Conservation (phyloP, 2,113 vertebrate genomes). For the Recurvirostra avosetta region DNA sequence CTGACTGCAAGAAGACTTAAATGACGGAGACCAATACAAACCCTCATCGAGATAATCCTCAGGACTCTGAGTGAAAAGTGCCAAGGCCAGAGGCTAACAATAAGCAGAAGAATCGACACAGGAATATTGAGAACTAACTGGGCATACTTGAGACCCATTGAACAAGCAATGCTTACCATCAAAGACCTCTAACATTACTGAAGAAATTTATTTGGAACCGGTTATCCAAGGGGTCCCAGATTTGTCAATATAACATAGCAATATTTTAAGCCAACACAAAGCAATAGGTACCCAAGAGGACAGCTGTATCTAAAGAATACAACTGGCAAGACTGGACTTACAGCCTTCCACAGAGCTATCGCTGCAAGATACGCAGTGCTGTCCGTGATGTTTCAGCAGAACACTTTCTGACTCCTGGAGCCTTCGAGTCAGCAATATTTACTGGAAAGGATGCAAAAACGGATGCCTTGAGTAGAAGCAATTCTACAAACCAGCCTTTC, state of each 20-base stretch:
- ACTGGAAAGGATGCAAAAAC: background rate
- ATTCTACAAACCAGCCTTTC: background rate
- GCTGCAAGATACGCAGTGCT: background rate
- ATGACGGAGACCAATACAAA: background rate
- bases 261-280: background rate
- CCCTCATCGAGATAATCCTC: background rate
- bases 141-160: background rate
- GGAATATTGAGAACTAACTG: background rate
- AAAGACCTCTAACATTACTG: background rate
- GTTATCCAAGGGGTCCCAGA: background rate
- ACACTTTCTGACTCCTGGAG: background rate
- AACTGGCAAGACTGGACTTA: background rate
- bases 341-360: background rate
- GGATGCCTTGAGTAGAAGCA: background rate
- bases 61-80: background rate
- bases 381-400: background rate
- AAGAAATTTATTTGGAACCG: background rate
- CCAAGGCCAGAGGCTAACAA: background rate
- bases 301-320: background rate
- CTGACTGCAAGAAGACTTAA: background rate
- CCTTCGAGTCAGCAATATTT: background rate
- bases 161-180: background rate
- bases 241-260: background rate
- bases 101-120: background rate
- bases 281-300: background rate